These are phyloP conservation scores for Frieseomelitta varia DNA, from an alignment of 1,140 invertebrate genomes.

Conservation along the genomic window DNA sequence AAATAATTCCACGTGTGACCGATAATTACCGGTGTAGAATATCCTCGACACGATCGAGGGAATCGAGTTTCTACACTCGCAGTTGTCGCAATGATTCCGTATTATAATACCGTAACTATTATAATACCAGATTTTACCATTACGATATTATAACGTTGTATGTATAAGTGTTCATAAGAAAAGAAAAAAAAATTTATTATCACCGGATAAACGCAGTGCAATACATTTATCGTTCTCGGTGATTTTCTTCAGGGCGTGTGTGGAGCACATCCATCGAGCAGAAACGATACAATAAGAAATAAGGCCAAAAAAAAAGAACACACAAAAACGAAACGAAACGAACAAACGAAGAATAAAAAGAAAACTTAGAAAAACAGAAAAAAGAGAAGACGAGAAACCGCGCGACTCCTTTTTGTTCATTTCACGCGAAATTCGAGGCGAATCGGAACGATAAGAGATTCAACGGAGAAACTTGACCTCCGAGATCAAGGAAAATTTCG, in stretches of 20 bases:
- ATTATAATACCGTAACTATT: slow-evolving; percentile 55
- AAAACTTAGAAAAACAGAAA: neutral
- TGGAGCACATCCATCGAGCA: neutral
- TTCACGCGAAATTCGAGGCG: neutral
- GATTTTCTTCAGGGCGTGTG: slow-evolving; percentile 15
- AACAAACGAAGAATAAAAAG: neutral
- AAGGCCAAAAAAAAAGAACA: neutral
- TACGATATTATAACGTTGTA: slow-evolving; percentile 65
- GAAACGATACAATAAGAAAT: slow-evolving; percentile 3
- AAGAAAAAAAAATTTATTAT: slow-evolving; percentile 29
- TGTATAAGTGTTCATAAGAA: slow-evolving; percentile 62
- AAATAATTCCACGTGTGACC: slow-evolving; percentile 10
- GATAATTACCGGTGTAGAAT: slow-evolving; percentile 30
- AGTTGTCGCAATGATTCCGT: slow-evolving; percentile 41
- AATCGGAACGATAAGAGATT: neutral
- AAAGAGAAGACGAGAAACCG: neutral
- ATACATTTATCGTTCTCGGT: slow-evolving; percentile 48
- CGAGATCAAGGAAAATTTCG: neutral
- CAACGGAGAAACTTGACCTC: neutral
- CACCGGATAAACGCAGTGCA: slow-evolving; percentile 46
- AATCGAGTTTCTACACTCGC: slow-evolving; percentile 37
- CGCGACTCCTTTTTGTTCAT: neutral
- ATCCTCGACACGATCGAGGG: slow-evolving; percentile 31
- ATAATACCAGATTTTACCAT: slow-evolving; percentile 61
- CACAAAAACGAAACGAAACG: neutral